Base-by-base conservation (phyloP, 1,140 invertebrate genomes). In the Scaptomyza hsui region DNA sequence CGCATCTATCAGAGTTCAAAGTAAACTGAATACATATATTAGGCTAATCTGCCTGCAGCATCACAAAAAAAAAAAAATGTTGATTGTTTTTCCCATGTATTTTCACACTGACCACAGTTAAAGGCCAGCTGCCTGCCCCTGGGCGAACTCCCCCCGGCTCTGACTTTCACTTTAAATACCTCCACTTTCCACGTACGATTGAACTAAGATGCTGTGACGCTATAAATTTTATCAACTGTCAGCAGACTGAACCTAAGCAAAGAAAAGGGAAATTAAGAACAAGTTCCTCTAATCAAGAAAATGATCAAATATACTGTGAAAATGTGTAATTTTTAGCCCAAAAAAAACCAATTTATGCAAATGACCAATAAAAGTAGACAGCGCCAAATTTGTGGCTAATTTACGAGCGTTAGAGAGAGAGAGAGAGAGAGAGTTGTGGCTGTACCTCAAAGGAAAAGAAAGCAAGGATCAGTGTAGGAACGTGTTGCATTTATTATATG, bases 401-500 rank as follows among this genome's bases (percentile, higher is more conserved):
- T 88, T 88, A 88, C 73, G 83, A 78, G 70, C 45, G 47, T 26
- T 16, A 15, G 24, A 37, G n/a, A n/a, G n/a, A n/a, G n/a, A n/a
- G n/a, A n/a, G n/a, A 15, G 26, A n/a, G 19, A 35, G 26, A 29
- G 7, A 19, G 26, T 15, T 13, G 24, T 35, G 39, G n/a, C 49
- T 55, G 49, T 64, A 55, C 61, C 61, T 64, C 18, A 10, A 0
- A 3, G 16, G n/a, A 13, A 15, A 42, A 63, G 48, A 32, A 48
- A 32, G 6, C 2, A 5, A 60, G 44, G 26, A 42, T 41, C 49
- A 65, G 52, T 29, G 56, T 21, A 59, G 77, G 70, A 85, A 81
- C 82, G 75, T 88, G 82, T 88, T 88, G 82, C 82, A 65, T 78
- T 82, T 72, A n/a, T n/a, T n/a, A n/a, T n/a, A 78, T 72, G 81